Evolutionary conservation across 2,113 vertebrate species (phyloP).

Genomic region (Pipa parva): DNA sequence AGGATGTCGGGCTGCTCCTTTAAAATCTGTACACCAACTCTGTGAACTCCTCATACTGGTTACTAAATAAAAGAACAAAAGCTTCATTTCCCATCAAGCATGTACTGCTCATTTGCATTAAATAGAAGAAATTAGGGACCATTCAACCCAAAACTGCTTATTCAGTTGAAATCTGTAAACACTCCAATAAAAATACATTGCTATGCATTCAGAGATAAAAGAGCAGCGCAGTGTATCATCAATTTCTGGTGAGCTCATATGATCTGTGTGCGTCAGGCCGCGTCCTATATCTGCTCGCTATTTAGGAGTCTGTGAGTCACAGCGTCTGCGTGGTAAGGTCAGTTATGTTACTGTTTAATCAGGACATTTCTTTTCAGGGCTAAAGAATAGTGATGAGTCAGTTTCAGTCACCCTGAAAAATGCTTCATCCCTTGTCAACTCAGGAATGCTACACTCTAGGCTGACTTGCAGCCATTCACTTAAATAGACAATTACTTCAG

Average conservation of each 20-base stretch:
- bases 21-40: slow-evolving; percentile 4
- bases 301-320: slow-evolving; percentile 35
- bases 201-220: slow-evolving; percentile 25
- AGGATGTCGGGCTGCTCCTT: slow-evolving; percentile 21
- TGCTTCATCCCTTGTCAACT: neutral
- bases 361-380: slow-evolving; percentile 7
- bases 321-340: slow-evolving; percentile 25
- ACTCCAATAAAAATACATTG: slow-evolving; percentile 39
- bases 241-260: slow-evolving; percentile 29
- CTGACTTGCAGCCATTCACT: no score
- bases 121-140: slow-evolving; percentile 37
- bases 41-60: slow-evolving; percentile 12
- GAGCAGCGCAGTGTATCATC: slow-evolving; percentile 31
- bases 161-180: slow-evolving; percentile 31
- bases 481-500: no score
- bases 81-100: slow-evolving; percentile 20
- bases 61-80: slow-evolving; percentile 26
- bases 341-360: slow-evolving; percentile 15
- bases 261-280: slow-evolving; percentile 30
- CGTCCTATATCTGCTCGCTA: slow-evolving; percentile 31
- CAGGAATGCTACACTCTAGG: neutral
- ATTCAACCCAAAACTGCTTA: slow-evolving; percentile 38
- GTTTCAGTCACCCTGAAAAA: slow-evolving; percentile 1
- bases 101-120: slow-evolving; percentile 25
- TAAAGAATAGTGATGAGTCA: slow-evolving; percentile 1